Base-by-base conservation (phyloP, 1,140 invertebrate species). In the Contarinia nasturtii region DNA sequence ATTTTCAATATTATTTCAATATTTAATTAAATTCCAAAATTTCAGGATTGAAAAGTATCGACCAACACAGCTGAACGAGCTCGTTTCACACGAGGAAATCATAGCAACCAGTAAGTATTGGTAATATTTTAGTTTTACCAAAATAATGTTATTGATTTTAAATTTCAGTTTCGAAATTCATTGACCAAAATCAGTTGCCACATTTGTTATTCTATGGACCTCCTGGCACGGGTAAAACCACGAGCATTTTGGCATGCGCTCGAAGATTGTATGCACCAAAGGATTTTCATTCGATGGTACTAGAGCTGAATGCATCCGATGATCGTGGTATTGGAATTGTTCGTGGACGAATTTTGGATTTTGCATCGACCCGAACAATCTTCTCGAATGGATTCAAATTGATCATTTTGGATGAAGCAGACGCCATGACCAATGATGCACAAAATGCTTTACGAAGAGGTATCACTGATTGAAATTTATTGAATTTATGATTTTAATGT, bases 351-450 rank as follows among this genome's bases (percentile, higher is more conserved):
- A 93, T 99, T 53, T 68, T 98, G n/a, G 96, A 80, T 64, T 99
- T 99, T 78, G 94, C 95, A 1, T 91, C 88, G 50, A 97, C 92
- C n/a, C 78, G 86, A 59, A 93, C 90, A 8, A 88, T 98, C 55
- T 95, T 96, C 59, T 91, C 82, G 67, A 79, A 80, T 46, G 85
- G 87, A 1, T 93, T 89, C 52, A 99, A 99, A 66, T 69, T 99
- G 12, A 89, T 99, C 40, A 98, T 99, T 54, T 66, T 99, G 11
- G 96, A 99, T 76, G 96, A 99, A 75, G 95, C 95, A 10, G 96
- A 99, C 77, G 91, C 95, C 2, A 99, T 99, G 96, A 99, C 96
- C 2, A 88, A 91, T 62, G 94, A 98, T 79, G 96, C 96, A 3
- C 96, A 99, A 66, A 98, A 97, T 79, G 94, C 95, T 27, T 69